phyloP scores from a whole-genome alignment of 2,113 vertebrate genomes.

The Ceuthmochares aereus region DNA sequence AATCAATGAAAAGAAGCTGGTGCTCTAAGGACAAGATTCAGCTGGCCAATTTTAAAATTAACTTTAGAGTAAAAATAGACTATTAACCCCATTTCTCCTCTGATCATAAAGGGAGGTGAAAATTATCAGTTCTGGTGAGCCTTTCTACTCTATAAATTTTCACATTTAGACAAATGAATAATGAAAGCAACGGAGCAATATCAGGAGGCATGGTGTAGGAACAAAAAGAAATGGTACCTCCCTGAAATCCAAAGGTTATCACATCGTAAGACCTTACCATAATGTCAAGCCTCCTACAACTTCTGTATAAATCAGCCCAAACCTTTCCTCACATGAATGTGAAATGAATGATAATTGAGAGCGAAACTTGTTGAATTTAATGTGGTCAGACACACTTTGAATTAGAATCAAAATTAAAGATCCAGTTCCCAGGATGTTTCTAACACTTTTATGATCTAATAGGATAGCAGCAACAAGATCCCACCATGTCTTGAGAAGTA shows the following conservation, averaged over 20 bases:
- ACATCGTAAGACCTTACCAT: neutral
- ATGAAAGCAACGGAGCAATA: neutral
- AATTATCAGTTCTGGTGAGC: neutral
- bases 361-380: neutral
- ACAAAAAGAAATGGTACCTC: neutral
- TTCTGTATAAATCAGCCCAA: neutral
- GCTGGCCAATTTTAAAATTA: neutral
- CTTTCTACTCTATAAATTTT: neutral
- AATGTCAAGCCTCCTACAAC: neutral
- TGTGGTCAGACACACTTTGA: neutral
- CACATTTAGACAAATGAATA: neutral
- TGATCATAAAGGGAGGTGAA: neutral
- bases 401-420: neutral
- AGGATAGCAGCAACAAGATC: neutral
- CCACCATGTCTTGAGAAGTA: neutral
- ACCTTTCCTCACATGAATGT: neutral
- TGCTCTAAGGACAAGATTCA: neutral
- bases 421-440: neutral
- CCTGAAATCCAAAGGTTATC: neutral
- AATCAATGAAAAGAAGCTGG: neutral
- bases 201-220: neutral
- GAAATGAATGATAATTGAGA: neutral
- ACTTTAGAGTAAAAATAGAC: neutral
- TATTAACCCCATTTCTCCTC: neutral
- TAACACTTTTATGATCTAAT: neutral